phyloP scores from a whole-genome alignment of 2,797 vertebrate species.

The Leucoraja ocellata region DNA sequence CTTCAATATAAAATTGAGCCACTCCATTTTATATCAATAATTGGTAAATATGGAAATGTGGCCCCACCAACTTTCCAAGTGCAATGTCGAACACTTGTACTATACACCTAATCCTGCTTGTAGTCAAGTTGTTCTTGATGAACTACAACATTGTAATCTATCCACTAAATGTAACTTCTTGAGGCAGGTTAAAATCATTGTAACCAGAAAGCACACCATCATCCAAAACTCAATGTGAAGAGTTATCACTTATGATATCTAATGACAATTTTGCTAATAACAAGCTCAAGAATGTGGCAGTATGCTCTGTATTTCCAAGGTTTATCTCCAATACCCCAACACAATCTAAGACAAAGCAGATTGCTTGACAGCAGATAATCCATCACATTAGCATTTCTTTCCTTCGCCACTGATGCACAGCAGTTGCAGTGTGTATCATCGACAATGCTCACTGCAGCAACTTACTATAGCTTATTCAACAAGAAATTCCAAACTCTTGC shows the following conservation, averaged over 20 bases:
- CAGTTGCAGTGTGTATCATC: too few species aligned
- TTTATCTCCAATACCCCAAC: too few species aligned
- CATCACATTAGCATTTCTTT: too few species aligned
- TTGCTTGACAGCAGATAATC: too few species aligned
- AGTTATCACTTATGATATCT: not conserved
- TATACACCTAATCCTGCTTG: not conserved
- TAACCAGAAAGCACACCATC: not conserved
- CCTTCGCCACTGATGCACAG: too few species aligned
- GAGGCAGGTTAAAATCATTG: too few species aligned
- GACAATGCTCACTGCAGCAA: too few species aligned
- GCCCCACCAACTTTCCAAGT: not conserved
- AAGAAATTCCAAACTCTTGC: too few species aligned
- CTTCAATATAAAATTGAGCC: not conserved
- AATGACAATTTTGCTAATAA: not conserved
- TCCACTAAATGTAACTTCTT: not conserved
- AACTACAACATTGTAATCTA: not conserved
- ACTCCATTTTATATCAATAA: not conserved
- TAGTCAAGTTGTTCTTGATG: not conserved
- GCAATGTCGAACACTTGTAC: not conserved
- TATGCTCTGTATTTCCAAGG: too few species aligned
- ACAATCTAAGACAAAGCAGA: too few species aligned
- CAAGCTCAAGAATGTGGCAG: not conserved
- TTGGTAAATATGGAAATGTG: not conserved
- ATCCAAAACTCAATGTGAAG: not conserved
- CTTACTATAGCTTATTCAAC: too few species aligned